Percentiles rank a stretch among this genome's conserved stretches.
Conservation (phyloP, 2,797 vertebrate genomes). For the Aeoliscus strigatus region DNA sequence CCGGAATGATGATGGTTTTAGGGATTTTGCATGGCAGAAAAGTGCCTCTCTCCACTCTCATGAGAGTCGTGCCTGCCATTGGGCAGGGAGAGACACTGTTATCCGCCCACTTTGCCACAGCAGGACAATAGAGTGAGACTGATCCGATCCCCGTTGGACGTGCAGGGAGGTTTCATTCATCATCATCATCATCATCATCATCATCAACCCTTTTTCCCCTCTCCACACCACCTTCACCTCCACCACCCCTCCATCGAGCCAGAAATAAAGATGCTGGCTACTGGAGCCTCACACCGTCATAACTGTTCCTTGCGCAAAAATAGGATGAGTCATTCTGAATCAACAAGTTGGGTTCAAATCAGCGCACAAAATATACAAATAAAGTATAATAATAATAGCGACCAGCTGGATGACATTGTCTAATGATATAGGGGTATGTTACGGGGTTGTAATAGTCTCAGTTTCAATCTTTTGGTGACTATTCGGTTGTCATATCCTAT, state of each 20-base stretch:
- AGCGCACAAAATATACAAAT: too few species aligned
- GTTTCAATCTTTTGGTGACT: too few species aligned
- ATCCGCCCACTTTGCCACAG: constrained; percentile 82
- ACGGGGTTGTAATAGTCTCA: too few species aligned
- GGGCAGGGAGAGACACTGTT: constrained; percentile 80
- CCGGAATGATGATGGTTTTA: constrained; percentile 83
- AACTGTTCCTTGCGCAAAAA: constrained; percentile 32
- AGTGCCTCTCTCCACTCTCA: constrained; percentile 78
- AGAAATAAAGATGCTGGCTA: constrained; percentile 53
- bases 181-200: constrained; percentile 10
- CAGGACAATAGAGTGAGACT: constrained; percentile 79
- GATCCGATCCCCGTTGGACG: constrained; percentile 67
- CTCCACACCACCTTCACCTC: background rate
- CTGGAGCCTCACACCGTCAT: constrained; percentile 33
- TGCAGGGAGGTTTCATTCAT: constrained; percentile 64
- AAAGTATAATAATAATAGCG: too few species aligned
- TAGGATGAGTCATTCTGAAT: constrained; percentile 21
- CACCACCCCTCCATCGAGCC: constrained; percentile 25
- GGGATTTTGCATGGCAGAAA: constrained; percentile 81
- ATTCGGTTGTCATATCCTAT: constrained; percentile 1
- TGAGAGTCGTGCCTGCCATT: constrained; percentile 86
- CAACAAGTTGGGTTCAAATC: constrained; percentile 37
- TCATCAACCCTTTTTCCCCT: background rate
- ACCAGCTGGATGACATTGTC: too few species aligned
- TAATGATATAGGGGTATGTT: too few species aligned